Percentiles rank a stretch among this genome's conserved stretches.
phyloP scores from a whole-genome alignment of 2,113 vertebrate species.

The Clarias magur region DNA sequence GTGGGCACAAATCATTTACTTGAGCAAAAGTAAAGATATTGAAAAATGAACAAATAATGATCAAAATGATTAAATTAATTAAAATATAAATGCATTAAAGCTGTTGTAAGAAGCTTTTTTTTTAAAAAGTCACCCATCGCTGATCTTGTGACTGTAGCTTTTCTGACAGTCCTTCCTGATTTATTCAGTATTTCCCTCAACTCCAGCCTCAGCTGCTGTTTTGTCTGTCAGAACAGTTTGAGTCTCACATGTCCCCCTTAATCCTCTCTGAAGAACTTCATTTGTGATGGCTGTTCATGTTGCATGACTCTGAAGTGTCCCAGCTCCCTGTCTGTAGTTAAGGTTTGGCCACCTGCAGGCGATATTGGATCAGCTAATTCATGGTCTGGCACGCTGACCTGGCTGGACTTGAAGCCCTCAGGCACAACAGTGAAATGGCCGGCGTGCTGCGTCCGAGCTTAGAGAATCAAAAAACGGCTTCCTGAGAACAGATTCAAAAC shows the following conservation, averaged over 20 bases:
- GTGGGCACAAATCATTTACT: no score
- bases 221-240: conserved; percentile 55
- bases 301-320: conserved; percentile 61
- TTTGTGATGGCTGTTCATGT: conserved; percentile 66
- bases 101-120: background rate
- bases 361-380: conserved; percentile 57
- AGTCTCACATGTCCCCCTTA: conserved; percentile 53
- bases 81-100: background rate
- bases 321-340: conserved; percentile 64
- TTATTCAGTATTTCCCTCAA: conserved; percentile 49
- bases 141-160: conserved; percentile 27
- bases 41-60: no score
- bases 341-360: conserved; percentile 70
- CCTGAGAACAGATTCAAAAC: background rate
- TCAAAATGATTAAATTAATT: background rate
- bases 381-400: conserved; percentile 6
- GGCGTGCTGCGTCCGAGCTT: background rate
- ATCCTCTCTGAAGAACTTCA: conserved; percentile 61
- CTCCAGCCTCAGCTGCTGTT: conserved; percentile 35
- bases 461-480: background rate
- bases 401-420: conserved; percentile 17
- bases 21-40: no score
- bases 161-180: conserved; percentile 44
- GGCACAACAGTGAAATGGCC: conserved; percentile 13
- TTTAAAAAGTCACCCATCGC: background rate